Conservation (phyloP, 2,113 vertebrate genomes). For the Malurus cyaneus region DNA sequence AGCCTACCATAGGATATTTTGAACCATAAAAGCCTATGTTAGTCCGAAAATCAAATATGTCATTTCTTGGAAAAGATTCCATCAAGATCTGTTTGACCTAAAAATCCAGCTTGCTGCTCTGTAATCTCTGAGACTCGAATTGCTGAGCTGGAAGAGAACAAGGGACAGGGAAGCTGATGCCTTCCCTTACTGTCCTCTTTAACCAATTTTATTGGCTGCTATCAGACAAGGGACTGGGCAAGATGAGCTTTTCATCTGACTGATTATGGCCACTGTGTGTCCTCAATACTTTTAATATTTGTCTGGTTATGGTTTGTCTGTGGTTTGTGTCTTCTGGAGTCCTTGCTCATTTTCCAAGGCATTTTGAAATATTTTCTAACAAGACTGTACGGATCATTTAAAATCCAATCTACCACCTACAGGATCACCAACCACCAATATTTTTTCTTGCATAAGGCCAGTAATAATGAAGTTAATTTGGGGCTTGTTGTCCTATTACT, state of each 20-base stretch:
- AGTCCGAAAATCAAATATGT: not conserved
- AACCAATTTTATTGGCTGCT: not conserved
- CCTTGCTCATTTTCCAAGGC: not conserved
- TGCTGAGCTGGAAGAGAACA: not conserved
- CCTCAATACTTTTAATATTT: not conserved
- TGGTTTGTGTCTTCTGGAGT: not conserved
- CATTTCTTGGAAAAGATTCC: not conserved
- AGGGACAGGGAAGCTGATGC: not conserved
- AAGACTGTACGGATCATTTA: constrained; percentile 2
- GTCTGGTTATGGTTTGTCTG: not conserved
- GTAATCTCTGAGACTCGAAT: not conserved
- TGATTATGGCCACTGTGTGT: not conserved
- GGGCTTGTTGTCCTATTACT: not conserved
- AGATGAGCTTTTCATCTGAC: not conserved
- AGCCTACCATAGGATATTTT: not conserved
- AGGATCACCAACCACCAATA: not conserved
- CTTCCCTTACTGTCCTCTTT: not conserved
- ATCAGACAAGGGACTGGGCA: not conserved
- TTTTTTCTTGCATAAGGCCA: not conserved
- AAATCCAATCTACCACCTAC: constrained; percentile 52
- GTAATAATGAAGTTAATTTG: constrained; percentile 34
- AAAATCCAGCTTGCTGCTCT: not conserved
- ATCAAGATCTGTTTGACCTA: not conserved
- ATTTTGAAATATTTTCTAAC: not conserved
- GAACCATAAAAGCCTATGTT: not conserved